Evolutionary conservation across 2,113 vertebrate species (phyloP).

Genomic region (Pluvialis apricaria): DNA sequence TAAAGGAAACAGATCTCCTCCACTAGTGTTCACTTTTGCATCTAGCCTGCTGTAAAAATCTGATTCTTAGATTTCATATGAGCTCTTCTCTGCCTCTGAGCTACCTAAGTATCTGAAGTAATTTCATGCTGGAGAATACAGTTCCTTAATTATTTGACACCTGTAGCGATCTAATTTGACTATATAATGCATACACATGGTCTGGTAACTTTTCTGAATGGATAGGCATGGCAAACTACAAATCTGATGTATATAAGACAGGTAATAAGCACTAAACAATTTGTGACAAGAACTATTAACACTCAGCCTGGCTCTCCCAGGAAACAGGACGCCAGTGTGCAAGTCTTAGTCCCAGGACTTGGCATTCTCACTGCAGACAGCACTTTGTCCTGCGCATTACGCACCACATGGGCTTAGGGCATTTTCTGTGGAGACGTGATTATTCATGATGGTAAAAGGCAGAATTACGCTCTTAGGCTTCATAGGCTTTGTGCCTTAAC

Average conservation of each 20-base stretch:
- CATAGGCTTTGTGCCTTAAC: background rate
- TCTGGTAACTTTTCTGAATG: background rate
- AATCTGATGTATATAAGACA: background rate
- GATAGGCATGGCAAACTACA: background rate
- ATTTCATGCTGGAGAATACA: background rate
- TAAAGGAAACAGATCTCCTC: background rate
- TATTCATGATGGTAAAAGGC: background rate
- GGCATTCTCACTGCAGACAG: background rate
- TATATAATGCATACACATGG: fast-evolving
- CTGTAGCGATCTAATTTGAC: fast-evolving
- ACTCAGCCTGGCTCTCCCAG: background rate
- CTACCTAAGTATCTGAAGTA: background rate
- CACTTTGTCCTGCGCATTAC: background rate
- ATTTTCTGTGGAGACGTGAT: background rate
- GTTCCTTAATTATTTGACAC: background rate
- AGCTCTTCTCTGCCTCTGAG: background rate
- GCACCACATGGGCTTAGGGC: too few relatives aligned
- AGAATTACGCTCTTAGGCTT: background rate
- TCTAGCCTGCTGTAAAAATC: background rate
- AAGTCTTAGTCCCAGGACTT: background rate
- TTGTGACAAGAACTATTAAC: background rate
- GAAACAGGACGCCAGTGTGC: background rate
- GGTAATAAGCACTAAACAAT: background rate
- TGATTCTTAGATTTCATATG: background rate
- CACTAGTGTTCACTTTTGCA: background rate